These are phyloP conservation scores for Chelidonichthys spinosus DNA, from an alignment of 2,797 vertebrate species.

Conservation along the genomic window DNA sequence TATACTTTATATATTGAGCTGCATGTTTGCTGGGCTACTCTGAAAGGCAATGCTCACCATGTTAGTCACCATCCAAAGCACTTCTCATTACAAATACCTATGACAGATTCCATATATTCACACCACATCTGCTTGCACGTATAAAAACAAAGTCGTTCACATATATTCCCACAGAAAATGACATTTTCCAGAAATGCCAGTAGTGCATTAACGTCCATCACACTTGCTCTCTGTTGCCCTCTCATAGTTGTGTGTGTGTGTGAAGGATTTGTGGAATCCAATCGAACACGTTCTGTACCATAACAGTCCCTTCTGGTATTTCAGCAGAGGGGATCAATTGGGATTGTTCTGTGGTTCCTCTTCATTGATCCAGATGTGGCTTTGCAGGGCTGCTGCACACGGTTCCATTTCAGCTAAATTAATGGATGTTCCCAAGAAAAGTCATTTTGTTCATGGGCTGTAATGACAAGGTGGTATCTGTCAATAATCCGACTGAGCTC, in stretches of 20 bases:
- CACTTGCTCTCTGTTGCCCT: neutral
- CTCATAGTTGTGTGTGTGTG: neutral
- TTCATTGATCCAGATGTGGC: slow-evolving; percentile 46
- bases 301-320: slow-evolving; percentile 2
- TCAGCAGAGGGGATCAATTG: slow-evolving; percentile 35
- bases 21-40: neutral
- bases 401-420: slow-evolving; percentile 65
- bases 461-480: slow-evolving; percentile 50
- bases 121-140: neutral
- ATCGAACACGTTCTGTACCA: slow-evolving; percentile 10
- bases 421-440: slow-evolving; percentile 61
- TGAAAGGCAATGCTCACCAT: slow-evolving; percentile 4
- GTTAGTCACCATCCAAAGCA: neutral
- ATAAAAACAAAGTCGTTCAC: too few species aligned
- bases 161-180: neutral
- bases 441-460: slow-evolving; percentile 52
- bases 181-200: neutral
- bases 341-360: slow-evolving; percentile 40
- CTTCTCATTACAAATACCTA: neutral
- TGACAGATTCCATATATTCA: neutral
- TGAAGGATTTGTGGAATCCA: slow-evolving; percentile 17
- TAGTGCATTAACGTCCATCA: neutral
- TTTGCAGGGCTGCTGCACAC: slow-evolving; percentile 34
- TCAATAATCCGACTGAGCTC: slow-evolving; percentile 57
- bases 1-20: neutral